A percentile compares a stretch with the other conserved stretches of the same genome.
These are phyloP conservation scores for Parasteatoda lunata DNA, from an alignment of 2,888 invertebrate genomes.

Conservation along the genomic window DNA sequence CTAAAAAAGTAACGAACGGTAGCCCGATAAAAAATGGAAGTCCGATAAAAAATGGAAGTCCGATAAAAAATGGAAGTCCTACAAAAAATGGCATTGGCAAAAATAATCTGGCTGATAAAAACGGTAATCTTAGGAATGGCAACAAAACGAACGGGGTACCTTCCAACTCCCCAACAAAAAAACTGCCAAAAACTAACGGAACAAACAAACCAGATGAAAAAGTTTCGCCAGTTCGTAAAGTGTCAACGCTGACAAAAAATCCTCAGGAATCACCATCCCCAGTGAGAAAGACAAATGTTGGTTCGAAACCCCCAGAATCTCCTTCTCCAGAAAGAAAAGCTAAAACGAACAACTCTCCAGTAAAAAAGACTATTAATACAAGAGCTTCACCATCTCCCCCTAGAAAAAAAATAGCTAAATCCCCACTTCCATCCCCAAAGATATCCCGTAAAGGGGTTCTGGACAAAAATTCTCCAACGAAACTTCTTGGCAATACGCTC, in stretches of 20 bases:
- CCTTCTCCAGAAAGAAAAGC: not conserved
- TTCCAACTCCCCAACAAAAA: slow-evolving; percentile 36
- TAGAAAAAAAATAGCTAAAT: slow-evolving; percentile 39
- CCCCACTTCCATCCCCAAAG: slow-evolving; percentile 51
- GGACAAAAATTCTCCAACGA: slow-evolving; percentile 32
- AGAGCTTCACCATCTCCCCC: slow-evolving; percentile 54
- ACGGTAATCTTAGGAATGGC: slow-evolving; percentile 9
- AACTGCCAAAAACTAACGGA: slow-evolving; percentile 21
- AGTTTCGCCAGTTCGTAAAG: slow-evolving; percentile 8
- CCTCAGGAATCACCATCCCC: slow-evolving; percentile 47
- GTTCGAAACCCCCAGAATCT: not conserved
- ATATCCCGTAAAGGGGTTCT: slow-evolving; percentile 30
- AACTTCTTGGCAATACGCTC: slow-evolving; percentile 21
- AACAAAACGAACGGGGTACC: slow-evolving; percentile 21
- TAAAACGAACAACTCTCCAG: not conserved
- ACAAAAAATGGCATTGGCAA: slow-evolving; percentile 18
- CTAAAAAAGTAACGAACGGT: slow-evolving; percentile 2
- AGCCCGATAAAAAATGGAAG: slow-evolving; percentile 16
- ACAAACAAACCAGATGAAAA: slow-evolving; percentile 46
- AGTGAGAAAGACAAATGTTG: slow-evolving; percentile 8
- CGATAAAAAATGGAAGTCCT: not conserved
- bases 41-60: not conserved
- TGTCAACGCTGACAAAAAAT: not conserved
- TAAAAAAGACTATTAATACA: slow-evolving; percentile 11
- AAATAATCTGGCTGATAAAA: not conserved